A percentile compares a stretch with the other conserved stretches of the same genome.
phyloP scores from a whole-genome alignment of 2,888 invertebrate genomes.

The Portevinia maculata region DNA sequence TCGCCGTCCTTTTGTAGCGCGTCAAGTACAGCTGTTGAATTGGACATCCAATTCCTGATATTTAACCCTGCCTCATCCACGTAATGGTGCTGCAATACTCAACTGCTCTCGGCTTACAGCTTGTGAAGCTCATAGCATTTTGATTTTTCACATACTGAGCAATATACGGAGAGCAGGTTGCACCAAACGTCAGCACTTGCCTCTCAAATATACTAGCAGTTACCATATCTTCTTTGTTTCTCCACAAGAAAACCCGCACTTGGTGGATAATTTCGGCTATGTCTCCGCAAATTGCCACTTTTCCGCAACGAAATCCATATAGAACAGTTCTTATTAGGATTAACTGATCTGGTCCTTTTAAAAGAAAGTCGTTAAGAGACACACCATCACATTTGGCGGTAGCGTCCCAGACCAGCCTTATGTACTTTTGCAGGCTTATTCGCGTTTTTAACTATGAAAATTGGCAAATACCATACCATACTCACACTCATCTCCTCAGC shows the following conservation, averaged over 20 bases:
- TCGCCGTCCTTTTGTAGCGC: too few species aligned
- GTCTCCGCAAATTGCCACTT: not conserved
- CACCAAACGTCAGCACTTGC: slow-evolving; percentile 63
- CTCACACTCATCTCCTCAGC: too few species aligned
- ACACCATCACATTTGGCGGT: slow-evolving; percentile 68
- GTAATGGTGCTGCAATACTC: slow-evolving; percentile 34
- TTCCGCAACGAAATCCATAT: too few species aligned
- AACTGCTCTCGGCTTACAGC: slow-evolving; percentile 29
- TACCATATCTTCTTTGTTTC: not conserved
- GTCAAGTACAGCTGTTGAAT: too few species aligned
- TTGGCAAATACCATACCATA: not conserved
- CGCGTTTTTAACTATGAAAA: slow-evolving; percentile 65
- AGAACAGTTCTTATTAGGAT: too few species aligned
- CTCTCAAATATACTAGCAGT: slow-evolving; percentile 61
- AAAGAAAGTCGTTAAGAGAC: not conserved
- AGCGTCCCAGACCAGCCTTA: slow-evolving; percentile 77
- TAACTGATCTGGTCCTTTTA: not conserved
- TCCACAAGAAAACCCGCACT: not conserved
- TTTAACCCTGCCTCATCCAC: slow-evolving; percentile 41
- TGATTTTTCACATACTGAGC: slow-evolving; percentile 53
- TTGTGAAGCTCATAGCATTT: slow-evolving; percentile 20
- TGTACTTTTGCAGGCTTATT: slow-evolving; percentile 76
- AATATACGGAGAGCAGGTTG: slow-evolving; percentile 54
- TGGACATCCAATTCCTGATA: slow-evolving; percentile 42
- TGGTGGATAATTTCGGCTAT: not conserved